phyloP scores from a whole-genome alignment of 2,888 invertebrate species.

The Drosophila hamatofila region DNA sequence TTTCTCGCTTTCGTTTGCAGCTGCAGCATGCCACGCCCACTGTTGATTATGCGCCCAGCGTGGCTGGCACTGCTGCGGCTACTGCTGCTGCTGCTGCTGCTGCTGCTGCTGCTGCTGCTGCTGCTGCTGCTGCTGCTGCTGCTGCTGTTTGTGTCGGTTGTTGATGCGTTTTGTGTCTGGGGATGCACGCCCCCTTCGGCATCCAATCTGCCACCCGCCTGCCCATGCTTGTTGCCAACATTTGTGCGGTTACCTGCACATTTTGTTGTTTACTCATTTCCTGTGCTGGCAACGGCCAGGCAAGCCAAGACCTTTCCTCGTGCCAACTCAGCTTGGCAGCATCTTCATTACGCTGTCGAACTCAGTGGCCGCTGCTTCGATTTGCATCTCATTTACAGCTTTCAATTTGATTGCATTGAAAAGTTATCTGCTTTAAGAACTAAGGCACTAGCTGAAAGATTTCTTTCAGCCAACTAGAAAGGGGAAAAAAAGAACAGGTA shows the following conservation, averaged over 20 bases:
- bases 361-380: constrained; percentile 48
- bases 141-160: constrained; percentile 36
- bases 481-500: neutral
- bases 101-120: constrained; percentile 15
- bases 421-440: constrained; percentile 30
- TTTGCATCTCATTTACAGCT: constrained; percentile 66
- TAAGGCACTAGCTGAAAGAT: constrained; percentile 17
- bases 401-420: constrained; percentile 46
- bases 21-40: constrained; percentile 47
- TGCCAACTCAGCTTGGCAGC: constrained; percentile 19
- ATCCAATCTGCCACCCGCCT: neutral
- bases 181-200: constrained; percentile 2
- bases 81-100: constrained; percentile 15
- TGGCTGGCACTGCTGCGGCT: constrained; percentile 12
- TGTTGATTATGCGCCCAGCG: constrained; percentile 54
- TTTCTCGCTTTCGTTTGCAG: constrained; percentile 72
- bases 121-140: constrained; percentile 12
- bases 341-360: constrained; percentile 35
- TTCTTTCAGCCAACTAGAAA: neutral
- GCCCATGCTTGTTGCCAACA: neutral
- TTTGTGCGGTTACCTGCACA: constrained; percentile 46
- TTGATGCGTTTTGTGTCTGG: constrained; percentile 52
- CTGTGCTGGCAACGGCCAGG: constrained; percentile 16
- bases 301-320: constrained; percentile 8
- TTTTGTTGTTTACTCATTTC: constrained; percentile 45